Base-by-base conservation (phyloP, 2,113 vertebrate species). In the Poeciliopsis retropinna region DNA sequence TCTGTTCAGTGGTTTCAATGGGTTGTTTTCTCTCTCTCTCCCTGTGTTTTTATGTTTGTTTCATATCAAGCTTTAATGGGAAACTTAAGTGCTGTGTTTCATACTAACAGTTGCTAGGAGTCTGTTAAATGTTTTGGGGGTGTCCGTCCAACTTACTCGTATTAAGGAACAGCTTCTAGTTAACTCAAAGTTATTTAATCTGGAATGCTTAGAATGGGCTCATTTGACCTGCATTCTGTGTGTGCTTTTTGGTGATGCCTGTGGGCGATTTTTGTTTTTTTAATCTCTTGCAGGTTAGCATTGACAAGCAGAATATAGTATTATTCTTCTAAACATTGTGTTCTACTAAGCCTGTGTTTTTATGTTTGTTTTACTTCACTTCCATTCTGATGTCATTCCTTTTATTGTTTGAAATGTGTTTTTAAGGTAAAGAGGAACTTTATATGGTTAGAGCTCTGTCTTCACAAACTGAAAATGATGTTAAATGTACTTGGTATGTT, bases 1-100 rank as follows among this genome's bases (percentile, higher is more conserved):
- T 10, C 72, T 80, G 72, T 82, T 74, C 71, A 85, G 83, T 88
- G 87, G 82, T 90, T 89, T 89, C 80, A 73, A 9, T 57, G 51
- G 51, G 22, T 25, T 32, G 17, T 25, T n/a, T 39, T 14, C n/a
- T n/a, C 32, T 37, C 12, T 34, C 57, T 22, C n/a, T 28, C n/a
- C 11, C 7, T 29, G 4, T n/a, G n/a, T n/a, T n/a, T n/a, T n/a
- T n/a, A n/a, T n/a, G n/a, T n/a, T n/a, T n/a, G n/a, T n/a, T n/a
- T 8, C 29, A 8, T 62, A 14, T 11, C 29, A 62, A 17, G 14
- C 17, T 47, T 22, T 47, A 61, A 28, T 71, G 22, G 47, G 77
- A 86, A 91, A 89, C 76, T 80, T 78, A 76, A 84, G 66, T 68
- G 64, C 64, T 47, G 28, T 54, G 41, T 64, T 67, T 74, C 78